phyloP scores from a whole-genome alignment of 64 coral and sea anemone genomes.

The Hydrozoanthus tunicans region DNA sequence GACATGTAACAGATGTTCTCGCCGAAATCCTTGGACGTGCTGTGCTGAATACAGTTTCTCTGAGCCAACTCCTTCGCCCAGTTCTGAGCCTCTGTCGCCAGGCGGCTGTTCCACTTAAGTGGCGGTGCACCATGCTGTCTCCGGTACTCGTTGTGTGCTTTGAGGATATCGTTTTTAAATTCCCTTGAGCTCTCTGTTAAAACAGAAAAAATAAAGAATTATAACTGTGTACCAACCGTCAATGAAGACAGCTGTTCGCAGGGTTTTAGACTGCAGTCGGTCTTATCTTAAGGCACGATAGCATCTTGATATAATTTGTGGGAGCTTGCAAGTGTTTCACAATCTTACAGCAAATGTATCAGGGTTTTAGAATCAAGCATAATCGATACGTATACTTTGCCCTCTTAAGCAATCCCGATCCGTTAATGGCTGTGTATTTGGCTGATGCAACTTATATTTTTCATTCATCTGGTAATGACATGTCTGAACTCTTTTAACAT shows the following conservation, averaged over 20 bases:
- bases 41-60: constrained; percentile 86
- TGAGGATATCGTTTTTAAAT: constrained; percentile 92
- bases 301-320: no score
- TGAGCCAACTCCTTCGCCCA: constrained; percentile 84
- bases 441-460: no score
- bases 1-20: constrained; percentile 94
- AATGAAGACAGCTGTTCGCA: neutral
- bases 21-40: constrained; percentile 84
- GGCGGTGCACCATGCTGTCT: constrained; percentile 65
- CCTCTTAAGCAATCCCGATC: no score
- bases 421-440: no score
- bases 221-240: neutral
- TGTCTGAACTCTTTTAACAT: no score
- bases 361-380: no score
- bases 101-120: constrained; percentile 78
- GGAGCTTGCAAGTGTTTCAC: no score
- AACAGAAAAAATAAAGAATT: neutral
- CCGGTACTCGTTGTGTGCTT: constrained; percentile 86
- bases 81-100: constrained; percentile 75
- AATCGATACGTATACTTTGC: no score
- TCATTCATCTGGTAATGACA: no score
- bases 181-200: constrained; percentile 77
- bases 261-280: no score
- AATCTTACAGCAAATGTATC: no score
- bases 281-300: no score